Evolutionary conservation across 2,888 invertebrate genomes (phyloP), one percentile per base, ranked within the genome.

Genomic region (Polylopha cassiicola): DNA sequence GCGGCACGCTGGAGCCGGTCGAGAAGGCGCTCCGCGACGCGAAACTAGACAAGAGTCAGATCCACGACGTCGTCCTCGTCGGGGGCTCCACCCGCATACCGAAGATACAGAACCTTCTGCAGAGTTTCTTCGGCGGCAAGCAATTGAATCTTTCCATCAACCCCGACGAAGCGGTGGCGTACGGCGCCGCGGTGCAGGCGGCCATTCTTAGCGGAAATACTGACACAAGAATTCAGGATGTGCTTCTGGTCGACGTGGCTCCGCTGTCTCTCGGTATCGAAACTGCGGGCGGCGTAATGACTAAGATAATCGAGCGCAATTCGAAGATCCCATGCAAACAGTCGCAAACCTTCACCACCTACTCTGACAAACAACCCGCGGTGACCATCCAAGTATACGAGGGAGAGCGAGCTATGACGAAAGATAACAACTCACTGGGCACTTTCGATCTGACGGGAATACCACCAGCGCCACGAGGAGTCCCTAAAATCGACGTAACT

Each of bases 61-160:
- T 92, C 41, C 87, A 92, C 59, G 92, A 92, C 53, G 89, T 93
- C 2, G 92, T 93, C 0, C 75, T 93, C 16, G 92, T 93, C 6
- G 93, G 93, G 5, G 93, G 92, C 7, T 91, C 91, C 0, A 92
- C 90, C 1, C 87, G 91, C 34, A 92, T 92, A 39, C 92, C 92
- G 1, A 92, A 91, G 66, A 88, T 92, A 29, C 92, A 92, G 66
- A 88, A 74, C 44, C 72, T 92, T 49, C 72, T 92, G 21, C 88
- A 90, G 69, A 89, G 89, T 58, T 91, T 88, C 75, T 92, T 92
- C 81, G 86, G 86, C 50, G 89, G 89, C 5, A 91, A 91, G 67
- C 74, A 84, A 14, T 70, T 92, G 8, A 91, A 91, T 58, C 73
- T 89, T 34, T 89, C 89, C 3, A 91, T 92, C 54, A 91, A 92